Percentiles rank a stretch among this genome's conserved stretches.
Evolutionary conservation across 2,797 vertebrate species (phyloP).

Genomic region (Microchirus variegatus): DNA sequence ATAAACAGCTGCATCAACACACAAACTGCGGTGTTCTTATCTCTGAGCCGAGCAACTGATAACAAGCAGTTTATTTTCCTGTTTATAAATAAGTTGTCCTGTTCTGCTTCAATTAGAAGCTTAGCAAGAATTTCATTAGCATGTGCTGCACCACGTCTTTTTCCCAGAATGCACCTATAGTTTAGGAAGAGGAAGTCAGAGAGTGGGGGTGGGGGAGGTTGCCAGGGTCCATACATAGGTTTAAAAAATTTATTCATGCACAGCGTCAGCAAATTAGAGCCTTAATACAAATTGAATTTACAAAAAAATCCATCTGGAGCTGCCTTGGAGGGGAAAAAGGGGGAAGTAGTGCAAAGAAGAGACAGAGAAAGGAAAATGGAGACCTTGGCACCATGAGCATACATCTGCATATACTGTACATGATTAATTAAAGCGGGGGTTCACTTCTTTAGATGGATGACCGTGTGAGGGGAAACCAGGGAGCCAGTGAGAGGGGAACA

Average conservation of each 20-base stretch:
- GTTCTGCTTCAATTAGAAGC: slow-evolving; percentile 64
- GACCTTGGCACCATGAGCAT: slow-evolving; percentile 68
- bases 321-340: slow-evolving; percentile 6
- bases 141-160: slow-evolving; percentile 14
- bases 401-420: slow-evolving; percentile 67
- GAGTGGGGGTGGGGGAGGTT: background rate
- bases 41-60: slow-evolving; percentile 41
- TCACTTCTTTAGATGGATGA: slow-evolving; percentile 54
- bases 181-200: slow-evolving; percentile 3
- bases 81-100: slow-evolving; percentile 54
- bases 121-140: slow-evolving; percentile 52
- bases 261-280: slow-evolving; percentile 77
- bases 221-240: slow-evolving; percentile 13
- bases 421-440: slow-evolving; percentile 70
- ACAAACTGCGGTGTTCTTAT: slow-evolving; percentile 47
- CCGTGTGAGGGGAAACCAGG: slow-evolving; percentile 35
- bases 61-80: slow-evolving; percentile 51
- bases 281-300: slow-evolving; percentile 78
- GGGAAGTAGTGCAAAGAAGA: background rate
- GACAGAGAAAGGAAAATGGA: slow-evolving; percentile 60
- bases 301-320: slow-evolving; percentile 75
- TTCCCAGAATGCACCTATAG: slow-evolving; percentile 12
- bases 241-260: slow-evolving; percentile 41
- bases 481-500: slow-evolving; percentile 41
- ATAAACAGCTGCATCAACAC: slow-evolving; percentile 38